These are phyloP conservation scores for Alviniconcha marisindica DNA, from an alignment of 1,140 invertebrate species.

Conservation along the genomic window DNA sequence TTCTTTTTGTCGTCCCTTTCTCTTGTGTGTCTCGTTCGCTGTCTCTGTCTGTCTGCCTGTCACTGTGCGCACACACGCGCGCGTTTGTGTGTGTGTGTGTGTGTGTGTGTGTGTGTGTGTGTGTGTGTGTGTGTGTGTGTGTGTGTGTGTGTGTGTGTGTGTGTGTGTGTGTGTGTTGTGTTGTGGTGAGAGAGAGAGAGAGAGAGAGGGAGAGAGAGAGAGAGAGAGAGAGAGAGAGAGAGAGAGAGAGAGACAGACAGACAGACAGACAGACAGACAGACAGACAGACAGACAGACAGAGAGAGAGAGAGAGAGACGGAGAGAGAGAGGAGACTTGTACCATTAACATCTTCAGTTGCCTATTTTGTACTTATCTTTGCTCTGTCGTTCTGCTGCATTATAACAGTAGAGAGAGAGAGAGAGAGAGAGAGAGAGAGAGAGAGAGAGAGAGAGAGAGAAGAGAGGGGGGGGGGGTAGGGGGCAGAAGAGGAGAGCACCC, in stretches of 20 bases:
- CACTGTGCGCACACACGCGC: too few relatives aligned
- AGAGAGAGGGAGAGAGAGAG: slow-evolving; percentile 15
- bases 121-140: too few relatives aligned
- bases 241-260: not conserved
- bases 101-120: too few relatives aligned
- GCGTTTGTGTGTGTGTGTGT: not conserved
- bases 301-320: slow-evolving; percentile 2
- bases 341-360: not conserved
- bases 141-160: too few relatives aligned
- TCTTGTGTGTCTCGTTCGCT: too few relatives aligned
- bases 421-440: not conserved
- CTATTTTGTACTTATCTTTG: too few relatives aligned
- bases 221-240: not conserved
- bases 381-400: too few relatives aligned
- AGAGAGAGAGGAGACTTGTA: not conserved
- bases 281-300: slow-evolving; percentile 5
- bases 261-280: not conserved
- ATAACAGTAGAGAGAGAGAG: too few relatives aligned
- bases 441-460: not conserved
- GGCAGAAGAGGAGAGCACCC: too few relatives aligned
- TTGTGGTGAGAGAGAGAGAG: slow-evolving; percentile 1
- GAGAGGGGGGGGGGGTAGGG: too few relatives aligned
- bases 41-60: too few relatives aligned
- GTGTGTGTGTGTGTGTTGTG: too few relatives aligned
- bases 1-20: not conserved